These are phyloP conservation scores for Papilio polytes DNA, from an alignment of 1,140 invertebrate species.

Conservation along the genomic window DNA sequence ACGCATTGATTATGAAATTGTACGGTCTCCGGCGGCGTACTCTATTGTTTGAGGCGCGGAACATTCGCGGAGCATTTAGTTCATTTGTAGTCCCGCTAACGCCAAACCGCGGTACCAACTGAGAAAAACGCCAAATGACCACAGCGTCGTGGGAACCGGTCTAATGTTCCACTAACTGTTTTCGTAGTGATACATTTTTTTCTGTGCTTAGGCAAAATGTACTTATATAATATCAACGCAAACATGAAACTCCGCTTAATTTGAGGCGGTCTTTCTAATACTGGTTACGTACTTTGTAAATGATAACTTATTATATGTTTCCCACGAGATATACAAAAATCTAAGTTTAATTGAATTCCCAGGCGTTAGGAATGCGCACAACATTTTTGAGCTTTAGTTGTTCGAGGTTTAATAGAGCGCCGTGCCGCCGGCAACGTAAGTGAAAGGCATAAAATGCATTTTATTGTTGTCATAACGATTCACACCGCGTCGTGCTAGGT, in stretches of 20 bases:
- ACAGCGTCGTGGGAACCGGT: neutral
- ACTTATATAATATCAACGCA: neutral
- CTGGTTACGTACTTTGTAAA: neutral
- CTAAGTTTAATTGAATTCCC: constrained; percentile 65
- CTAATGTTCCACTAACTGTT: neutral
- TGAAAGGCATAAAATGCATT: constrained; percentile 22
- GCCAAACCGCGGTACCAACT: neutral
- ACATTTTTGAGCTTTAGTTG: neutral
- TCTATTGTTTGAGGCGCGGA: constrained; percentile 19
- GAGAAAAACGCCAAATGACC: neutral
- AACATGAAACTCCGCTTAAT: neutral
- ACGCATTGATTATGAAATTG: neutral
- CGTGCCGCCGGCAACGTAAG: constrained; percentile 28
- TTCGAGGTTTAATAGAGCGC: neutral
- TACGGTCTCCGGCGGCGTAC: neutral
- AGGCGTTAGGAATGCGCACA: constrained; percentile 34
- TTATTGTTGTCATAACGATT: neutral
- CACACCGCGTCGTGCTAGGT: constrained; percentile 33
- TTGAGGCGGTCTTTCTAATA: neutral
- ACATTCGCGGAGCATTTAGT: neutral
- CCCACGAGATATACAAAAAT: constrained; percentile 46
- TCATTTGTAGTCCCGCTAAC: neutral
- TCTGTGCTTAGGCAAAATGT: constrained; percentile 1
- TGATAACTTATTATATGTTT: constrained; percentile 36
- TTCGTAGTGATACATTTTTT: constrained; percentile 29